phyloP scores from a whole-genome alignment of 2,888 invertebrate species.

The Muscina levida region DNA sequence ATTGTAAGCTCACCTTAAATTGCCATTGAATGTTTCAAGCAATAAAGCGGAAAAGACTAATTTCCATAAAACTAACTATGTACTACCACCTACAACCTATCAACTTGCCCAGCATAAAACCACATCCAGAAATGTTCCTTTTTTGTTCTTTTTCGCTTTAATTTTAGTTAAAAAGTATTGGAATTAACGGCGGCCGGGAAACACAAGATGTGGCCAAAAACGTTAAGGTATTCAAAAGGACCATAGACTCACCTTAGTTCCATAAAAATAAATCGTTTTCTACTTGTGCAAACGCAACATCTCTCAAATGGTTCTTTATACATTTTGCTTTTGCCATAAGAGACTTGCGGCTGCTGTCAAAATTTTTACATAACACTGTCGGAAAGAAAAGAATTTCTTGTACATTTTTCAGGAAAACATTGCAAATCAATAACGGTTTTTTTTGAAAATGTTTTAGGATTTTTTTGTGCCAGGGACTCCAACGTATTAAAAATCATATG shows the following conservation, averaged over 20 bases:
- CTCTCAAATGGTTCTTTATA: not conserved
- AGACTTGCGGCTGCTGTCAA: slow-evolving; percentile 54
- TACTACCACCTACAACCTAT: too few relatives aligned
- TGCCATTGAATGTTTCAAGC: slow-evolving; percentile 39
- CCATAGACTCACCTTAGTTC: not conserved
- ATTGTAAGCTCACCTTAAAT: slow-evolving; percentile 76
- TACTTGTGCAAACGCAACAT: slow-evolving; percentile 33
- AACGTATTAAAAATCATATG: too few relatives aligned
- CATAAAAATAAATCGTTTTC: slow-evolving; percentile 12
- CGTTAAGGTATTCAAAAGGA: slow-evolving; percentile 47
- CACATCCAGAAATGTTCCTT: slow-evolving; percentile 40
- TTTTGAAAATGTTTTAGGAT: too few relatives aligned
- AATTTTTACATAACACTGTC: slow-evolving; percentile 65
- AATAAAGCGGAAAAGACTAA: slow-evolving; percentile 35
- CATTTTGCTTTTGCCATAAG: slow-evolving; percentile 12
- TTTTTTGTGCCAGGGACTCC: too few relatives aligned
- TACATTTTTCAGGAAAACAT: slow-evolving; percentile 1
- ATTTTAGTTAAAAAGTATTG: slow-evolving; percentile 67
- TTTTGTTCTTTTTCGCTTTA: slow-evolving; percentile 54
- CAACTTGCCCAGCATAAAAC: slow-evolving; percentile 46
- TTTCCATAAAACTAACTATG: slow-evolving; percentile 16
- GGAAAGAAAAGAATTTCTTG: slow-evolving; percentile 22
- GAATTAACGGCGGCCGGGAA: slow-evolving; percentile 61
- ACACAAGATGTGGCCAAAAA: slow-evolving; percentile 49
- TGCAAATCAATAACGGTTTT: not conserved